Conservation (phyloP, 2,888 invertebrate species). For the Drosophila austrosaltans region DNA sequence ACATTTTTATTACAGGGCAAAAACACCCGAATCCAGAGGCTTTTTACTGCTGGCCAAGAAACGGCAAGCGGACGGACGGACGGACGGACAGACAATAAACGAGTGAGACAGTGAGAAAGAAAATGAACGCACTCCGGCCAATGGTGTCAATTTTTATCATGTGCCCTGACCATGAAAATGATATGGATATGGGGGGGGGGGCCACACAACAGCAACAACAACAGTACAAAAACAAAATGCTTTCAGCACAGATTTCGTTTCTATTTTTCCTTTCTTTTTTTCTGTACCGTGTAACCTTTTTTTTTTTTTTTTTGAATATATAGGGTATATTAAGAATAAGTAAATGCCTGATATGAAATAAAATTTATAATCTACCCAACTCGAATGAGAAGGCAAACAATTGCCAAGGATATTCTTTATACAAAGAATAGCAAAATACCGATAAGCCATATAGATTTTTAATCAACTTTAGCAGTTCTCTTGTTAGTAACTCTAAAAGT, state of each 20-base stretch:
- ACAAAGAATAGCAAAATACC: no score
- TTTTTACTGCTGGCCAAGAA: conserved; percentile 51
- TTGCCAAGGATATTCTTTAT: no score
- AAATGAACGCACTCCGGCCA: conserved; percentile 26
- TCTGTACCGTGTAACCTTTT: neutral
- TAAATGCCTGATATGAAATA: neutral
- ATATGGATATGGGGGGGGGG: neutral
- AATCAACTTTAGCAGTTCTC: no score
- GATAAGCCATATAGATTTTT: no score
- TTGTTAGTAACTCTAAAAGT: no score
- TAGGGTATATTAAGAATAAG: neutral
- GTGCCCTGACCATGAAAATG: conserved; percentile 63
- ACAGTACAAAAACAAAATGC: conserved; percentile 14
- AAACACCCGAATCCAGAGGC: conserved; percentile 52
- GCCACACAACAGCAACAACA: no score
- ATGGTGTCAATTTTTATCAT: conserved; percentile 76
- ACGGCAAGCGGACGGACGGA: neutral
- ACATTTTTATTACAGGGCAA: conserved; percentile 73
- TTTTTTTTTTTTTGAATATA: neutral
- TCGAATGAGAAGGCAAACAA: no score
- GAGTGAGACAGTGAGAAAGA: no score
- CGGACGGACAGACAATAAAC: neutral
- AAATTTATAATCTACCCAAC: no score
- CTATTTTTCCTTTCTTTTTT: neutral
- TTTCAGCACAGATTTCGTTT: conserved; percentile 28